Percentiles rank a stretch among this genome's conserved stretches.
These are phyloP conservation scores for Drosophila maculinotata DNA, from an alignment of 2,888 invertebrate species.

Conservation along the genomic window DNA sequence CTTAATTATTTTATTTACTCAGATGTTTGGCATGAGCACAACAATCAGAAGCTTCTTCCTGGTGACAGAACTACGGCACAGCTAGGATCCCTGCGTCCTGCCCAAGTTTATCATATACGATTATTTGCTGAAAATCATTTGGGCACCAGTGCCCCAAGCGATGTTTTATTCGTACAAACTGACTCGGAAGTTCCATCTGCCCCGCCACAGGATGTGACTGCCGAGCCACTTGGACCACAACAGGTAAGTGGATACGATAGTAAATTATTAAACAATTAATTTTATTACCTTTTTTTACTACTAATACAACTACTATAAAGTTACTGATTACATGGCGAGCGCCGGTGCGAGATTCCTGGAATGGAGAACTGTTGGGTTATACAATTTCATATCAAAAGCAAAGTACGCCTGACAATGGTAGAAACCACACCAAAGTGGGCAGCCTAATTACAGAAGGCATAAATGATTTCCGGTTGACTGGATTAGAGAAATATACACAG, in stretches of 20 bases:
- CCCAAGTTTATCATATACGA: slow-evolving; percentile 87
- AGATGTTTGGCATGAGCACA: slow-evolving; percentile 87
- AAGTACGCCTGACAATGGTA: slow-evolving; percentile 83
- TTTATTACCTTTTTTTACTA: no score
- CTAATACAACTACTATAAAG: no score
- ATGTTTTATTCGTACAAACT: slow-evolving; percentile 86
- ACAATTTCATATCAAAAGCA: slow-evolving; percentile 87
- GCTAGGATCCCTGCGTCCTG: slow-evolving; percentile 87
- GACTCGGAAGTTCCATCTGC: slow-evolving; percentile 89
- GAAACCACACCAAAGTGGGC: slow-evolving; percentile 83
- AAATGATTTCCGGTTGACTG: slow-evolving; percentile 88
- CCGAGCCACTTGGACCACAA: slow-evolving; percentile 89
- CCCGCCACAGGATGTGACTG: slow-evolving; percentile 89
- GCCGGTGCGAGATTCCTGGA: slow-evolving; percentile 90
- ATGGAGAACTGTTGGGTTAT: slow-evolving; percentile 91
- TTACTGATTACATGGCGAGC: slow-evolving; percentile 91
- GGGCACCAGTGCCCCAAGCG: slow-evolving; percentile 87
- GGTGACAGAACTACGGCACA: slow-evolving; percentile 86
- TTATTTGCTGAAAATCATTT: slow-evolving; percentile 88
- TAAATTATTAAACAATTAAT: no score
- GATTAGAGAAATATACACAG: slow-evolving; percentile 91
- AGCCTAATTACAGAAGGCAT: slow-evolving; percentile 86
- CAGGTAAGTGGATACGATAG: slow-evolving; percentile 84
- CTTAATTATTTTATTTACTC: neutral
- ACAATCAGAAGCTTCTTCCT: slow-evolving; percentile 86